Evolutionary conservation across 1,140 invertebrate genomes (phyloP), one percentile per base, ranked within the genome.

Genomic region (Aporrectodea caliginosa): DNA sequence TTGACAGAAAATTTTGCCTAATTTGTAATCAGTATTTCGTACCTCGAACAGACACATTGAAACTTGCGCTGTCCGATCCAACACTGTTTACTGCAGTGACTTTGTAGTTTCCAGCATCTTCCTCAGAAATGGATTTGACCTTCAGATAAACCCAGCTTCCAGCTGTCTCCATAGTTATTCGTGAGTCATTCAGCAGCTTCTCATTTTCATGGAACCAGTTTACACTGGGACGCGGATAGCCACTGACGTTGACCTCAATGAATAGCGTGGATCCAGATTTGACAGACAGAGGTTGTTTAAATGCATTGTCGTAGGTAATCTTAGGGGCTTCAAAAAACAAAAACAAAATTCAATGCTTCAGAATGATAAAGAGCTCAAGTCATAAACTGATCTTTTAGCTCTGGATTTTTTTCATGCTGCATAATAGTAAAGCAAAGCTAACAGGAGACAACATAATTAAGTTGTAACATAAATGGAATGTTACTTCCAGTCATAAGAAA

Each of bases 41-140:
- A 81, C 80, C 34, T 81, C 77, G 79, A 31, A 81, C 72, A 73
- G 31, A 12, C 30, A 81, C 58, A 16, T 73, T 33, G 69, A 81
- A 81, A 35, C 72, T 71, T 33, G 75, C 80, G n/a, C 34, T 78
- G 72, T 81, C 89, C 22, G 82, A 82, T 58, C 84, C 82, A 14
- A 84, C 81, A 73, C 83, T 83, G 27, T 80, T 81, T 69, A 78
- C 80, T 6, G 80, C 80, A 1, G 69, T 68, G 16, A 81, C 80
- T 29, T 74, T 73, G 43, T 81, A 81, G 16, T 43, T 58, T 31
- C 80, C 80, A 68, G 34, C 73, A 69, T 81, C 76, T 73, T 78
- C 71, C 16, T 75, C 35, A 12, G 68, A 33, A 14, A 72, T 68
- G 72, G 35, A 34, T 29, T 71, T 72, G 30, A 81, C 71, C 43